Percentiles rank a stretch among this genome's conserved stretches.
phyloP scores from a whole-genome alignment of 1,140 invertebrate species.

The Trypoxylus dichotomus region DNA sequence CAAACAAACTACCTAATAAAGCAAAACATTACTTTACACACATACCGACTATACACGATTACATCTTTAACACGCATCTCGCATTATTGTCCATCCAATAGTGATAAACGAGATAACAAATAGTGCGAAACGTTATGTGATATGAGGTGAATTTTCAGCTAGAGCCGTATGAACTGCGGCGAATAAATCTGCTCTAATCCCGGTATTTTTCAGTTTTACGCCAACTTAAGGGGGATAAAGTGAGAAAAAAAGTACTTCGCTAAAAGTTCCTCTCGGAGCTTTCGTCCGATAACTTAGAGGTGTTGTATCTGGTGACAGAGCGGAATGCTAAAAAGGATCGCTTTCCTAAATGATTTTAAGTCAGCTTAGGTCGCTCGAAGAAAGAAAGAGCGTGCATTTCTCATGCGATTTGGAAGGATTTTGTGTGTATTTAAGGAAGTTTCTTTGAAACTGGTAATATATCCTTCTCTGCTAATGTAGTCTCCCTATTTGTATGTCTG shows the following conservation, averaged over 20 bases:
- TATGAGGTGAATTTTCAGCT: neutral
- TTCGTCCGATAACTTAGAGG: neutral
- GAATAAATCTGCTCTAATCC: conserved; percentile 24
- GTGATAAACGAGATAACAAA: neutral
- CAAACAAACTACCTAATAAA: too few relatives aligned
- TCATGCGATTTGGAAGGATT: too few relatives aligned
- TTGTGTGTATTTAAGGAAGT: too few relatives aligned
- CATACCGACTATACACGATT: neutral
- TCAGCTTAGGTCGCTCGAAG: neutral
- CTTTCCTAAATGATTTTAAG: neutral
- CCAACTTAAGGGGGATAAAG: neutral
- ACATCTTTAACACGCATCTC: neutral
- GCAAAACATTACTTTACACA: too few relatives aligned
- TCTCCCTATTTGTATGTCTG: too few relatives aligned
- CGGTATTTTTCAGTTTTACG: conserved; percentile 6
- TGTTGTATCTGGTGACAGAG: neutral
- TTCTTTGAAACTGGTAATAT: too few relatives aligned
- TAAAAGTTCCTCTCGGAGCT: neutral
- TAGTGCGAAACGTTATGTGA: neutral
- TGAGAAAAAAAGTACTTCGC: neutral
- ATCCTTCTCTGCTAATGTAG: too few relatives aligned
- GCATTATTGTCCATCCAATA: neutral
- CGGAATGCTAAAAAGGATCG: neutral
- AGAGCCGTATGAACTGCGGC: neutral
- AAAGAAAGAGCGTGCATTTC: too few relatives aligned